Percentiles rank a stretch among this genome's conserved stretches.
Conservation (phyloP, 2,888 invertebrate species). For the Neoitamus cyanurus region DNA sequence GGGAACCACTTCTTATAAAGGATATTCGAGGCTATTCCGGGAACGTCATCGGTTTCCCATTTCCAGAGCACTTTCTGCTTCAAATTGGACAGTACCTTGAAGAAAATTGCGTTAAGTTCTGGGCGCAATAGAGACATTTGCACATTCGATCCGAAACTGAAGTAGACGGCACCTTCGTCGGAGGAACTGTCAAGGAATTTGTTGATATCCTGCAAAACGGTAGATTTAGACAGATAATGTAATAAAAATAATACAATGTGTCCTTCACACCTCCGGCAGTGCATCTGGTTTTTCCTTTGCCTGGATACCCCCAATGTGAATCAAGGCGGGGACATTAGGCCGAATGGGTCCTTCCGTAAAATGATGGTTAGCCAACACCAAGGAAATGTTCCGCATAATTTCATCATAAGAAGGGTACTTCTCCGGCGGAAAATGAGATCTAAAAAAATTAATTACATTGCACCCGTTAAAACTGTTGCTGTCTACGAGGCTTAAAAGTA, state of each 20-base stretch:
- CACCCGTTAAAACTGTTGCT: not conserved
- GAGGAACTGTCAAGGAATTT: slow-evolving; percentile 60
- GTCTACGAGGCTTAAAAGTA: not conserved
- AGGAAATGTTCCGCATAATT: slow-evolving; percentile 60
- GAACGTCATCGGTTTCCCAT: slow-evolving; percentile 70
- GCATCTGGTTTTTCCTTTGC: slow-evolving; percentile 57
- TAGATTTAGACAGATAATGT: not conserved
- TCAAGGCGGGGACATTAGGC: slow-evolving; percentile 60
- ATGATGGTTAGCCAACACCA: slow-evolving; percentile 61
- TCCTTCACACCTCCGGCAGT: not conserved
- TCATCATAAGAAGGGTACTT: slow-evolving; percentile 57
- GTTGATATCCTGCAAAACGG: not conserved
- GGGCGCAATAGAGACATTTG: slow-evolving; percentile 68
- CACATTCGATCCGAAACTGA: slow-evolving; percentile 68
- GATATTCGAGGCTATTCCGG: slow-evolving; percentile 70
- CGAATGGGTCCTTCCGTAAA: slow-evolving; percentile 61
- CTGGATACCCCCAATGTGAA: slow-evolving; percentile 65
- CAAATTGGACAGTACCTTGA: slow-evolving; percentile 69
- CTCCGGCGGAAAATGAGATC: slow-evolving; percentile 56
- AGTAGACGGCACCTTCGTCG: slow-evolving; percentile 63
- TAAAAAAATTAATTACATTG: slow-evolving; percentile 45
- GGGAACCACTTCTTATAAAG: slow-evolving; percentile 68
- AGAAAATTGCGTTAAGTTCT: slow-evolving; percentile 67
- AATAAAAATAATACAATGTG: no score
- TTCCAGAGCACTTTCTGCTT: slow-evolving; percentile 74